These are phyloP conservation scores for Metacarcinus magister DNA, from an alignment of 2,888 invertebrate species.

Conservation along the genomic window DNA sequence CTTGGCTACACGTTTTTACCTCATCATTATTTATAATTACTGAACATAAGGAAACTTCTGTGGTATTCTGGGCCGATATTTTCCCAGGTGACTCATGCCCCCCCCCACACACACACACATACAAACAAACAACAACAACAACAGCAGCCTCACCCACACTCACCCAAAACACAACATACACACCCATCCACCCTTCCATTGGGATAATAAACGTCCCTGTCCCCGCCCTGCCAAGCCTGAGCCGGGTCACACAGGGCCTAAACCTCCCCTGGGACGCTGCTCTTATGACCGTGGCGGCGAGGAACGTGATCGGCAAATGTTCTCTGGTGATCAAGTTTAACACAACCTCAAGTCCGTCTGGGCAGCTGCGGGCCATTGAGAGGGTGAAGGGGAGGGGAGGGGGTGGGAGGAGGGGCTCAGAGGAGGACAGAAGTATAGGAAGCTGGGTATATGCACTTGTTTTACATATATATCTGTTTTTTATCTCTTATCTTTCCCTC, in stretches of 20 bases:
- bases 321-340: slow-evolving; percentile 51
- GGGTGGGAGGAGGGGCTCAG: neutral
- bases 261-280: neutral
- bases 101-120: neutral
- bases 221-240: neutral
- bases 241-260: neutral
- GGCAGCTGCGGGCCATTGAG: slow-evolving; percentile 7
- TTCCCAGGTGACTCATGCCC: neutral
- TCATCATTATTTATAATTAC: neutral
- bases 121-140: neutral
- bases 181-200: neutral
- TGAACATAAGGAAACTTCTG: neutral
- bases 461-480: slow-evolving; percentile 35
- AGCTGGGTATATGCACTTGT: neutral
- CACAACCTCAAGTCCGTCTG: slow-evolving; percentile 18
- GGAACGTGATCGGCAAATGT: slow-evolving; percentile 51
- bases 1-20: neutral
- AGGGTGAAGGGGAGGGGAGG: neutral
- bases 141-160: neutral
- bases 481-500: slow-evolving; percentile 51
- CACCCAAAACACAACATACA: slow-evolving; percentile 8
- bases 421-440: neutral
- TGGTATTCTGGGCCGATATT: neutral
- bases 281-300: slow-evolving; percentile 29
- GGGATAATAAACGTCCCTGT: neutral